phyloP scores from a whole-genome alignment of 2,113 vertebrate species.

The Aphyosemion australe region DNA sequence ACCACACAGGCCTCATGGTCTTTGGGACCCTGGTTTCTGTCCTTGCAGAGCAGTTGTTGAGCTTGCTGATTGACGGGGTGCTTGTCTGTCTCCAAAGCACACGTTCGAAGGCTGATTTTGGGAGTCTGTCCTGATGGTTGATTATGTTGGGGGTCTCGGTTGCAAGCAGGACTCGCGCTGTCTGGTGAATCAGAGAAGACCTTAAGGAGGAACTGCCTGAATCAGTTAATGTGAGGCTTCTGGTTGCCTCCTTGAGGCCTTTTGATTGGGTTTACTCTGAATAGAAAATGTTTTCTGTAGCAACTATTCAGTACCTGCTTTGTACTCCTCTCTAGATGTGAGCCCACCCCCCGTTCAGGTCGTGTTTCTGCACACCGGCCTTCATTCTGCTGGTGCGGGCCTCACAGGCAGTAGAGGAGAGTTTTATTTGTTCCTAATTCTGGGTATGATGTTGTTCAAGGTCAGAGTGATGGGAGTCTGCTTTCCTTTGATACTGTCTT shows the following conservation, averaged over 20 bases:
- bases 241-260: neutral
- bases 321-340: neutral
- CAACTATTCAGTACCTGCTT: neutral
- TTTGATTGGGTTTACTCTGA: conserved; percentile 4
- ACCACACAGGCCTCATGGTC: conserved; percentile 40
- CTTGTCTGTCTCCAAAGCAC: conserved; percentile 6
- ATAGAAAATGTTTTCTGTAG: conserved; percentile 6
- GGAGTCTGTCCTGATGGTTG: conserved; percentile 5
- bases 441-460: conserved; percentile 4
- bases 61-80: conserved; percentile 35
- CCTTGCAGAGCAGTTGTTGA: conserved; percentile 14
- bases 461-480: conserved; percentile 2
- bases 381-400: conserved; percentile 1
- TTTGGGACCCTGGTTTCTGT: conserved; percentile 23
- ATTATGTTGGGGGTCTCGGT: conserved; percentile 16
- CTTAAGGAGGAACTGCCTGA: conserved; percentile 4
- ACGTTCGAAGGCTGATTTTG: conserved; percentile 9
- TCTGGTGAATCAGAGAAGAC: conserved; percentile 1
- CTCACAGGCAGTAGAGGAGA: neutral
- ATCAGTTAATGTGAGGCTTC: conserved; percentile 10
- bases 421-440: neutral
- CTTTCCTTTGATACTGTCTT: conserved; percentile 16
- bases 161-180: conserved; percentile 12
- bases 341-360: neutral
- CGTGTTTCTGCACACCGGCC: neutral